Base-by-base conservation (phyloP, 1,140 invertebrate species). In the Lasaia peninsularis region DNA sequence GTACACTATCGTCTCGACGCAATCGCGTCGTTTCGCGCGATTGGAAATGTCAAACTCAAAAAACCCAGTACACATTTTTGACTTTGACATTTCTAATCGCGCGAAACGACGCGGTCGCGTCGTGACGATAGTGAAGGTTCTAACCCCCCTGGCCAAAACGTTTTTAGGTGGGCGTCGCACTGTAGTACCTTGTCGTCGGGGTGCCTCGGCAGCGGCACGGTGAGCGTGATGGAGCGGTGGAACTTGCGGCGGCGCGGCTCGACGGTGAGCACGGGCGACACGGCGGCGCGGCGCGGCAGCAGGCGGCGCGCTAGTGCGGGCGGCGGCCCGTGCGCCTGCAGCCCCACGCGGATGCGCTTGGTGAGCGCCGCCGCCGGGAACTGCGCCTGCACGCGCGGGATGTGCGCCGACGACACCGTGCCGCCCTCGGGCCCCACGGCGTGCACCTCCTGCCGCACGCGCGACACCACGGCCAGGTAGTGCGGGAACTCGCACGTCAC, bases 401-500 rank as follows among this genome's bases (percentile, higher is more conserved):
- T 97, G 40, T 98, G 97, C 3, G 95, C 96, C 28, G 96, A 98
- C 52, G 96, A 97, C 16, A 99, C 96, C 63, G 98, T 96, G 21
- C 97, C 98, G 59, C 98, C 98, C 82, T 98, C 97, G 0, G 96
- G 96, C 20, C 97, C 98, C 63, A 99, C 96, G 37, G 94, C 94
- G 78, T 98, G 96, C 58, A 97, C 94, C 90, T 99, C 98, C 91
- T 99, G 97, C 16, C 96, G 92, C 10, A 98, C 93, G 50, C 98
- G 92, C 3, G 96, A 97, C 28, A 99, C 95, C 24, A 99, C 94
- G 6, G 98, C 97, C 82, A 99, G 97, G 87, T 99, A 99, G 89
- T 98, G 96, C 2, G 98, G 98, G 88, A 99, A 98, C 86, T 99
- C 97, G 62, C 95, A 96, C 0, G 98, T 98, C 44, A 99, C 90